phyloP scores from a whole-genome alignment of 2,113 vertebrate species.

The Panthera leo region DNA sequence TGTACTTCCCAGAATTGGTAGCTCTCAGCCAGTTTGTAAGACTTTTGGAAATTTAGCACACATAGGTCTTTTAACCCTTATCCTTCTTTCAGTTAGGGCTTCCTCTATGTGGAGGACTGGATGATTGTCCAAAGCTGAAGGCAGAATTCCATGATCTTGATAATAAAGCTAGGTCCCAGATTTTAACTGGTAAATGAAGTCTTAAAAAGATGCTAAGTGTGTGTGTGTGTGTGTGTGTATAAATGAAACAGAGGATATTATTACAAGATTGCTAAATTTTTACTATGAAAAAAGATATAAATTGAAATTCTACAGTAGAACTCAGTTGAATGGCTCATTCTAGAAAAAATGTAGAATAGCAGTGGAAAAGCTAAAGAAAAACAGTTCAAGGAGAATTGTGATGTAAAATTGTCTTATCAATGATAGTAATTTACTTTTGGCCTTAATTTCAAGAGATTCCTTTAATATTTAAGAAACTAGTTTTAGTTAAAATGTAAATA shows the following conservation, averaged over 20 bases:
- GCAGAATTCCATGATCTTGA: neutral
- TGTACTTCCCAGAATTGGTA: neutral
- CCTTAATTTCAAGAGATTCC: neutral
- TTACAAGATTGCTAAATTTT: neutral
- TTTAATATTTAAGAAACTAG: neutral
- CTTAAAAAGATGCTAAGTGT: neutral
- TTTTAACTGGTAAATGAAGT: neutral
- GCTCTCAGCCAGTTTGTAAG: neutral
- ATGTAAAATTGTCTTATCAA: neutral
- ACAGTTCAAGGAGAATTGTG: neutral
- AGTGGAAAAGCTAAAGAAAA: neutral
- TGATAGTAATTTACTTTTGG: neutral
- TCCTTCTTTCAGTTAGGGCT: neutral
- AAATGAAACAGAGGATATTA: neutral
- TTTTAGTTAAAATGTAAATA: neutral
- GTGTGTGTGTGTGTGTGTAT: neutral
- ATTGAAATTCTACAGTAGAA: neutral
- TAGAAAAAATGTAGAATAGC: neutral
- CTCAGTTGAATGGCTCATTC: neutral
- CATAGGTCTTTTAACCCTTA: neutral
- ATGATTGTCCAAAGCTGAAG: neutral
- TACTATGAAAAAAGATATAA: neutral
- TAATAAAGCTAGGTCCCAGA: neutral
- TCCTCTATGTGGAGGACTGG: neutral
- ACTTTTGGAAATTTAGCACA: neutral